A percentile compares a stretch with the other conserved stretches of the same genome.
phyloP scores from a whole-genome alignment of 2,113 vertebrate genomes.

The Numida meleagris region DNA sequence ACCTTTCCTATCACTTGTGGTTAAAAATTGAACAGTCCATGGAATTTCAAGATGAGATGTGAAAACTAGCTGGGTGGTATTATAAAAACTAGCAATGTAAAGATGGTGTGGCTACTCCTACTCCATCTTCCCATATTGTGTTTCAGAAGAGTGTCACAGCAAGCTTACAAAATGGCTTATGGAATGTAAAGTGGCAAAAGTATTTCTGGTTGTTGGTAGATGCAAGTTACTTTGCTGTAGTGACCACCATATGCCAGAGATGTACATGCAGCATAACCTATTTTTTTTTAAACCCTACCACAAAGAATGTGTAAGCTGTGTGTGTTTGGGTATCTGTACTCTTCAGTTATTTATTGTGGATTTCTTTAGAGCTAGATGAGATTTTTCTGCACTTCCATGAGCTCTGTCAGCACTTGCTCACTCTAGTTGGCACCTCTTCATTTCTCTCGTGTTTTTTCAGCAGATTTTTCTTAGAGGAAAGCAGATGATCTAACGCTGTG shows the following conservation, averaged over 20 bases:
- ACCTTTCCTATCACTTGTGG: not conserved
- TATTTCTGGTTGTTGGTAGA: accelerated
- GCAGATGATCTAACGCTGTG: constrained; percentile 55
- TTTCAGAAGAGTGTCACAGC: not conserved
- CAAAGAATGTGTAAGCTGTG: not conserved
- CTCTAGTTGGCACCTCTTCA: constrained; percentile 66
- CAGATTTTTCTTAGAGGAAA: constrained; percentile 62
- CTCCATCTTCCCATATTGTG: not conserved
- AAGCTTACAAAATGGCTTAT: not conserved
- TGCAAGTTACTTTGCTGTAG: not conserved
- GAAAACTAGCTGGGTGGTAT: not conserved
- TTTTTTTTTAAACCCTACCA: not conserved
- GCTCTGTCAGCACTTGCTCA: constrained; percentile 70
- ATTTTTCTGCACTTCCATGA: constrained; percentile 65
- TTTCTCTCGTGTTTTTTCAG: constrained; percentile 34
- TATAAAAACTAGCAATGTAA: not conserved
- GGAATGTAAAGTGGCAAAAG: not conserved
- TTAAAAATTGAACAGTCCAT: not conserved
- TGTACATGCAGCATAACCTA: not conserved
- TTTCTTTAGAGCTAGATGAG: constrained; percentile 49
- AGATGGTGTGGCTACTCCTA: not conserved
- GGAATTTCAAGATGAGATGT: not conserved
- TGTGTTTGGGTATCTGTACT: constrained; percentile 10
- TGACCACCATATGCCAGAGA: not conserved
- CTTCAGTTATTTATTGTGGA: constrained; percentile 48